Conservation (phyloP, 2,113 vertebrate genomes). For the Lagopus leucura region DNA sequence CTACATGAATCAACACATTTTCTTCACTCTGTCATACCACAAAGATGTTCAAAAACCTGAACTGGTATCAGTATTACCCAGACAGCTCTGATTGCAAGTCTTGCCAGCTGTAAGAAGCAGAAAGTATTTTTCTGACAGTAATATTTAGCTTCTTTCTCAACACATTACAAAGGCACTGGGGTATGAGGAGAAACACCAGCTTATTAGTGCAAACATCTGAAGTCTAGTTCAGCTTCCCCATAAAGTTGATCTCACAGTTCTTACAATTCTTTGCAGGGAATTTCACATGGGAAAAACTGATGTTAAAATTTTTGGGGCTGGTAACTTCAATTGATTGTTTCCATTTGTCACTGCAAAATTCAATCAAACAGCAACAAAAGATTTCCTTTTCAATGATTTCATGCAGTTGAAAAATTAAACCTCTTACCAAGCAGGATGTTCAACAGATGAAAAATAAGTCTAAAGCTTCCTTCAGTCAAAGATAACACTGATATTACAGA, state of each 20-base stretch:
- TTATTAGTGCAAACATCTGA: background rate
- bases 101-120: background rate
- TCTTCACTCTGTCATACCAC: background rate
- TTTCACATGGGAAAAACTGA: conserved; percentile 35
- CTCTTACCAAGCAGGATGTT: conserved; percentile 23
- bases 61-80: background rate
- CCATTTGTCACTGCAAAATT: conserved; percentile 13
- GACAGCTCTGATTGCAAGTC: background rate
- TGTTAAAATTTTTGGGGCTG: background rate
- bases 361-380: conserved; percentile 26
- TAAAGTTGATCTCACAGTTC: background rate
- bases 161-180: background rate
- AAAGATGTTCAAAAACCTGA: background rate
- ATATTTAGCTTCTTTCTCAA: background rate
- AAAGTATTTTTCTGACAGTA: background rate
- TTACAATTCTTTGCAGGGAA: background rate
- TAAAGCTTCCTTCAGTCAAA: background rate
- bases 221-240: background rate
- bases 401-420: conserved; percentile 32
- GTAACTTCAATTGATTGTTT: conserved; percentile 16
- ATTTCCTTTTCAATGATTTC: conserved; percentile 24
- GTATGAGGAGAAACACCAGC: background rate
- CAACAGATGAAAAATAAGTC: conserved; percentile 8
- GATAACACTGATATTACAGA: conserved; percentile 22
- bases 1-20: background rate